Base-by-base conservation (phyloP, 1,140 invertebrate species). In the Philotrypesis tridentata region DNA sequence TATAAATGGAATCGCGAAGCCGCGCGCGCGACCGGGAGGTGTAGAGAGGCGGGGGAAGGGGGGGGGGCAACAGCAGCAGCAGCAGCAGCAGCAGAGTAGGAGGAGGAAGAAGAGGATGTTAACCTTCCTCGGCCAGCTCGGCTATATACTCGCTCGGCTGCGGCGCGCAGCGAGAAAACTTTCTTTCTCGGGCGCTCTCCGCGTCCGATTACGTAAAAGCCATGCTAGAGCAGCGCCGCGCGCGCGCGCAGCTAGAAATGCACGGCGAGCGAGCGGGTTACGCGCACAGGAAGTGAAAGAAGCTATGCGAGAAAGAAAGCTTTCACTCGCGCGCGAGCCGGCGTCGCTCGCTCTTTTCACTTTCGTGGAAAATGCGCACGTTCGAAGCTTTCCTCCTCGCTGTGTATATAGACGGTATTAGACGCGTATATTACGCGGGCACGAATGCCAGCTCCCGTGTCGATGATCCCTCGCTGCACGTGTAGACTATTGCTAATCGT, bases 271-370 rank as follows among this genome's bases (percentile, higher is more conserved):
- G 86, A 86, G 87, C 85, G 83, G 82, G 87, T 92, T 91, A 91
- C 89, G 90, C 88, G 87, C 90, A 87, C 89, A 91, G 90, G 90
- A 92, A 92, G 91, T 91, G 90, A 91, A 92, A 91, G 87, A 91
- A 89, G 87, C 86, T 87, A 83, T 84, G 84, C 86, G 85, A 89
- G 90, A 91, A 92, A 92, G 91, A 92, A 92, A 92, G 90, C 91
- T 92, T 89, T 91, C 90, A 89, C 89, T 91, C 82, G 85, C 55
- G 21, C 23, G 60, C 21, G 11, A n/a, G 55, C 61, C 31, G 27
- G n/a, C 25, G 29, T 29, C 21, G n/a, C n/a, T n/a, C n/a, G n/a
- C n/a, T 83, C 88, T 91, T 91, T 92, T 92, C 91, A 91, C 90
- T 92, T 92, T 92, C 90, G 90, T 90, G 73, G 33, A 77, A 77